A percentile compares a stretch with the other conserved stretches of the same genome.
These are phyloP conservation scores for Periphyllus acericola DNA, from an alignment of 2,888 invertebrate genomes.

Conservation along the genomic window DNA sequence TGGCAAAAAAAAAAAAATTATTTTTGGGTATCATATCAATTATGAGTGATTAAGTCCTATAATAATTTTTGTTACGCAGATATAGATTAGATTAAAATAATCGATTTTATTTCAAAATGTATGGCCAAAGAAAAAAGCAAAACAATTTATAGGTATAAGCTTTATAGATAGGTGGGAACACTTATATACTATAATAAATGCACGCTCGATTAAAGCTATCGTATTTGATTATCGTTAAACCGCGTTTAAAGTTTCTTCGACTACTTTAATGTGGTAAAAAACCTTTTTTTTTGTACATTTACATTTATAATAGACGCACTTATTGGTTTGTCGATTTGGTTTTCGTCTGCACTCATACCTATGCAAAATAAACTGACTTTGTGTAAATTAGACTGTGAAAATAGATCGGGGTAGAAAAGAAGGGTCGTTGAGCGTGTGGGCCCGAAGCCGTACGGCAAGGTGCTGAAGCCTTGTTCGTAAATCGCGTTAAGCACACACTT, in stretches of 20 bases:
- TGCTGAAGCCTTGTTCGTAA: slow-evolving; percentile 56
- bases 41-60: neutral
- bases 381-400: slow-evolving; percentile 8
- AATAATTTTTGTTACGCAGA: no score
- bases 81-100: no score
- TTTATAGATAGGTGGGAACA: no score
- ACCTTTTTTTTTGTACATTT: neutral
- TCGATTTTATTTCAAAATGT: no score
- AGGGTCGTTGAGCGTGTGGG: slow-evolving; percentile 29
- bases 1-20: no score
- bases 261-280: neutral
- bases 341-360: neutral
- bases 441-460: slow-evolving; percentile 47
- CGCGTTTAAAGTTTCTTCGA: neutral
- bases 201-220: neutral
- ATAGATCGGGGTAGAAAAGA: neutral
- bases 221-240: neutral
- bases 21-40: no score
- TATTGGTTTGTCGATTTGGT: neutral
- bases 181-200: neutral
- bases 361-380: neutral
- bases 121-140: no score
- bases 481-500: slow-evolving; percentile 55
- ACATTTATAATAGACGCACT: neutral
- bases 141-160: no score